Percentiles rank a stretch among this genome's conserved stretches.
Conservation (phyloP, 1,140 invertebrate species). For the Delia radicum region DNA sequence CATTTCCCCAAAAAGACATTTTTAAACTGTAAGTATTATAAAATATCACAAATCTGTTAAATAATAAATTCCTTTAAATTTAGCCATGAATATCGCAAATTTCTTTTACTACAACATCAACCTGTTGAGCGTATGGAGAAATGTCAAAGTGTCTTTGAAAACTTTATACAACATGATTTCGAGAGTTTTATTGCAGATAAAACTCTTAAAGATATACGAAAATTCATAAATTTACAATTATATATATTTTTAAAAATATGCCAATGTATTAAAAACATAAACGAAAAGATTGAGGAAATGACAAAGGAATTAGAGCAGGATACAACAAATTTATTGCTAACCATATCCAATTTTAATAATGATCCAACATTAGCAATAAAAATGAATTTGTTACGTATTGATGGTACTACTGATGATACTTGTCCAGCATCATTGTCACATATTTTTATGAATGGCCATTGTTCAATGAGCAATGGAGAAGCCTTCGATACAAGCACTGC, state of each 20-base stretch:
- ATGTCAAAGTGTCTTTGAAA: background rate
- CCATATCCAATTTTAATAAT: too few relatives aligned
- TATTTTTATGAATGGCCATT: too few relatives aligned
- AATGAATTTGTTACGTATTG: too few relatives aligned
- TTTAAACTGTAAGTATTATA: conserved; percentile 26
- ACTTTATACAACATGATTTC: background rate
- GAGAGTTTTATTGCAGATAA: background rate
- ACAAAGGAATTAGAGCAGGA: background rate
- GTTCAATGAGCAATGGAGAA: too few relatives aligned
- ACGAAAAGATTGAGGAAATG: background rate
- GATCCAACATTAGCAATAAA: too few relatives aligned
- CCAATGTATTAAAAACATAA: background rate
- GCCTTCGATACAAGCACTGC: too few relatives aligned
- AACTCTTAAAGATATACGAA: background rate
- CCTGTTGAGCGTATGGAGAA: background rate
- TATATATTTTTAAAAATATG: background rate
- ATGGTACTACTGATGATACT: too few relatives aligned
- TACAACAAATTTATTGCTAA: background rate
- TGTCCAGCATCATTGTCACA: too few relatives aligned
- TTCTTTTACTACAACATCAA: background rate
- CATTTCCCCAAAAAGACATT: conserved; percentile 10
- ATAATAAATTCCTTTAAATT: background rate
- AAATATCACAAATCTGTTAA: too few relatives aligned
- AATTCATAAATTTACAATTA: background rate
- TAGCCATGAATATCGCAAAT: background rate